Evolutionary conservation across 2,888 invertebrate species (phyloP).

Genomic region (Megastigmus dorsalis): DNA sequence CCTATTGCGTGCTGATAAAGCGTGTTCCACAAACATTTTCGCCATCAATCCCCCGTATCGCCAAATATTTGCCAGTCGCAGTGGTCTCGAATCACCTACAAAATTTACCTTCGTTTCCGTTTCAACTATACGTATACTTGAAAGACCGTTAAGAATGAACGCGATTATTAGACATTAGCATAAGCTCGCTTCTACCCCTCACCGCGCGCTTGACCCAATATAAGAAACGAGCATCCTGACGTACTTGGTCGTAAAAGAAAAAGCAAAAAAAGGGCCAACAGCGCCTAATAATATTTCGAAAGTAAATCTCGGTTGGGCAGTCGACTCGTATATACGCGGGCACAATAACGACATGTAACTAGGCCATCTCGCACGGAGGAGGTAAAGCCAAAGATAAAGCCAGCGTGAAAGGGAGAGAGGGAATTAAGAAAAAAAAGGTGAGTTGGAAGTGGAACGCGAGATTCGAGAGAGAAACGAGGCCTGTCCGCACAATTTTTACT

Average conservation of each 20-base stretch:
- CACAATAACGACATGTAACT: conserved; percentile 42
- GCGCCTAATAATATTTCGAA: conserved; percentile 30
- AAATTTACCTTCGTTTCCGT: too few species aligned
- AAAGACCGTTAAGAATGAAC: conserved; percentile 13
- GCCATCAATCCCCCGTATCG: not conserved
- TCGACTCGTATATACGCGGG: not conserved
- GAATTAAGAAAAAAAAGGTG: conserved; percentile 2
- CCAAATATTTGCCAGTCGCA: conserved; percentile 13
- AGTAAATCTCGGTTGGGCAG: not conserved
- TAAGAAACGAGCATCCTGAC: conserved; percentile 25
- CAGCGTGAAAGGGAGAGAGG: not conserved
- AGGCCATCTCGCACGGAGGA: conserved; percentile 27
- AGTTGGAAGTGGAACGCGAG: conserved; percentile 5
- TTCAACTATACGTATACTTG: not conserved
- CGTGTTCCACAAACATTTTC: not conserved
- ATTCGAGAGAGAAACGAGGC: conserved; percentile 23
- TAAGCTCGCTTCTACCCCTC: conserved; percentile 20
- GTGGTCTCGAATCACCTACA: not conserved
- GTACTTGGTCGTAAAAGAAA: not conserved
- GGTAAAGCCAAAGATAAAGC: conserved; percentile 33
- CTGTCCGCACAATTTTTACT: too few species aligned
- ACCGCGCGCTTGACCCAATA: conserved; percentile 5
- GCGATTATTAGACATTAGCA: conserved; percentile 27
- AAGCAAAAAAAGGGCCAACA: not conserved
- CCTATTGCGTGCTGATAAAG: conserved; percentile 2